A percentile compares a stretch with the other conserved stretches of the same genome.
Conservation (phyloP, 2,797 vertebrate genomes). For the Meda fulgida region DNA sequence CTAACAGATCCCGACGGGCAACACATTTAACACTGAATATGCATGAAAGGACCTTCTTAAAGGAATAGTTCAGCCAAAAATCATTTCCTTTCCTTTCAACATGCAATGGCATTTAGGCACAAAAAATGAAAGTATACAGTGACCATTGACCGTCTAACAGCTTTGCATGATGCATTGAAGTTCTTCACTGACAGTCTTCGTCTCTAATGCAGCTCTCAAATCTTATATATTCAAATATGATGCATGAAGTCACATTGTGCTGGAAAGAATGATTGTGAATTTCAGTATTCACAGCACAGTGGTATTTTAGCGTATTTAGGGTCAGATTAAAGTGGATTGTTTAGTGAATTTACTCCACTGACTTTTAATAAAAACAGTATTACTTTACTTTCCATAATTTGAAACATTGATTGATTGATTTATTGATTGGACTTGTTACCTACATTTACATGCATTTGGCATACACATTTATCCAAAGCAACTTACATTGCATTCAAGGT, state of each 20-base stretch:
- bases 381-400: neutral
- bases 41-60: neutral
- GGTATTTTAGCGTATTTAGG: neutral
- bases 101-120: neutral
- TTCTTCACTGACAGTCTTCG: neutral
- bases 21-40: slow-evolving; percentile 13
- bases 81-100: neutral
- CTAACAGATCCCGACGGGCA: neutral
- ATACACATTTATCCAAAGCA: slow-evolving; percentile 1
- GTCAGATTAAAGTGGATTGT: neutral
- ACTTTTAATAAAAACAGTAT: neutral
- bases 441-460: neutral
- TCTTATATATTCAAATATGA: neutral
- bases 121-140: neutral
- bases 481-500: neutral
- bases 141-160: neutral
- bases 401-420: neutral
- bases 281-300: neutral
- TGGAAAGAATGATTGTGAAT: neutral
- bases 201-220: neutral
- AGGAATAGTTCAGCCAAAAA: neutral
- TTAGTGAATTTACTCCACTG: neutral
- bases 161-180: neutral
- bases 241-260: neutral
- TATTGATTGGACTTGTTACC: neutral